Base-by-base conservation (phyloP, 64 coral and sea anemone genomes). In the Dendronephthya gigantea region DNA sequence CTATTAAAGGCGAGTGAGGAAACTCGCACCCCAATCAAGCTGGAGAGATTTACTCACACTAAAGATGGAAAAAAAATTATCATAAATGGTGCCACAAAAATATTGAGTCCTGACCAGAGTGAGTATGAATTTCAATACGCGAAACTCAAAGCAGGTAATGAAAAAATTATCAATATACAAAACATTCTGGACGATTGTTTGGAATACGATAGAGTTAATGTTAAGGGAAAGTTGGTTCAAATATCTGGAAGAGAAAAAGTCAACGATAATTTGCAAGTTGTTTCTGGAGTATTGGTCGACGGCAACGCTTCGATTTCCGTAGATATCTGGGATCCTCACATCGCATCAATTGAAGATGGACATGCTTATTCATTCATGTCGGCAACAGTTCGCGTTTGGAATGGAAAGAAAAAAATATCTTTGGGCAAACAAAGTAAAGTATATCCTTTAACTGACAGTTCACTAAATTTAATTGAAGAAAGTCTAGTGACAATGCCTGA, bases 401-500 rank as follows among this genome's bases (percentile, higher is more conserved):
- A 90, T 59, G 88, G 88, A 59, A 90, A 68, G 75, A 90, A 90
- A 83, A 90, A 90, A 90, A 39, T 85, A 49, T 90, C 88, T 70
- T 27, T 90, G 62, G 75, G 88, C 36, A 90, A 83, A 90, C 82
- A 47, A 84, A 85, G 83, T 62, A 90, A 90, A 70, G 28, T 90
- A 59, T 39, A 90, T 65, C 40, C 83, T 85, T 84, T 90, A 84
- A 90, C 83, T 90, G 88, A 90, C 58, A 62, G 82, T 33, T 27
- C 66, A 68, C n/a, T 90, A 39, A 90, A 84, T 82, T 82, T 49
- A 58, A 58, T 90, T 59, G 75, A 50, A 56, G 88, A 90, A 85
- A 83, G 84, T 83, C 83, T 84, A 50, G 59, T 90, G 40, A 82
- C 84, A 41, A 90, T 72, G 84, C 40, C 82, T 85, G 34, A 50